These are phyloP conservation scores for Epizoanthus stellaris DNA, from an alignment of 92 coral and sea anemone genomes.

Conservation along the genomic window DNA sequence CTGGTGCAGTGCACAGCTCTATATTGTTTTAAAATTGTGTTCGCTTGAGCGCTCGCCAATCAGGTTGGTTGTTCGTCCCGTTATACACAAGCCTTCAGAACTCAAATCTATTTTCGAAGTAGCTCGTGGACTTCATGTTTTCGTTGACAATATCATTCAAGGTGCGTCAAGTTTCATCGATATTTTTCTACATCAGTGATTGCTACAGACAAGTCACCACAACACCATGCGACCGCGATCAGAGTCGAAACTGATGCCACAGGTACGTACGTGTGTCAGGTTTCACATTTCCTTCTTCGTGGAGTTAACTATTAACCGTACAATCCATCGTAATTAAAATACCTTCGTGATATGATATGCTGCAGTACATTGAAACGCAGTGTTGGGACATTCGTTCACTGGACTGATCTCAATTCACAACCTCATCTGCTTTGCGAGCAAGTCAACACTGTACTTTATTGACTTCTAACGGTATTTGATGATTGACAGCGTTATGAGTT, in stretches of 20 bases:
- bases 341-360: conserved; percentile 21
- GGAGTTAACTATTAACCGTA: conserved; percentile 27
- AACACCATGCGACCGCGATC: conserved; percentile 22
- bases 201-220: background rate
- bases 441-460: background rate
- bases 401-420: background rate
- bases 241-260: conserved; percentile 11
- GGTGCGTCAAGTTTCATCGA: background rate
- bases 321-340: background rate
- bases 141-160: background rate
- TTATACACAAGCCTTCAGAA: background rate
- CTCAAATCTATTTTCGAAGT: background rate
- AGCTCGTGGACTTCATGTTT: background rate
- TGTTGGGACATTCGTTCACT: background rate
- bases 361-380: background rate
- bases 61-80: background rate
- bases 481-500: conserved; percentile 8
- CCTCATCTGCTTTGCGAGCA: background rate
- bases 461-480: background rate
- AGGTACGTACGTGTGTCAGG: background rate
- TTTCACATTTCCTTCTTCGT: background rate
- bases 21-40: background rate
- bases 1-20: background rate
- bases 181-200: background rate
- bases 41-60: background rate